phyloP scores from a whole-genome alignment of 2,113 vertebrate genomes.

The Oostethus manadensis region DNA sequence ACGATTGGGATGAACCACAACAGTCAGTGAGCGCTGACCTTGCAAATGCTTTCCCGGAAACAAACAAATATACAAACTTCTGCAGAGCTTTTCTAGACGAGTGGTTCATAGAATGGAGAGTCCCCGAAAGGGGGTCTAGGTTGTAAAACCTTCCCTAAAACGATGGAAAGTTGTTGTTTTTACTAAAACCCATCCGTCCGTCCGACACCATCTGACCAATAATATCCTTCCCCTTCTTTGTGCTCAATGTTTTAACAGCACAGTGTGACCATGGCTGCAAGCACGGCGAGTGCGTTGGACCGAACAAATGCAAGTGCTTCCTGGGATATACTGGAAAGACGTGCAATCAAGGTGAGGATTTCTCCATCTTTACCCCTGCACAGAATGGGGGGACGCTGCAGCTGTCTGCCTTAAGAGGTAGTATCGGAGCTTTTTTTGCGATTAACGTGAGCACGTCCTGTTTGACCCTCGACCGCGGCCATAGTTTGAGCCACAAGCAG shows the following conservation, averaged over 20 bases:
- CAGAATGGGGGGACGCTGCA: no score
- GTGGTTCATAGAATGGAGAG: not conserved
- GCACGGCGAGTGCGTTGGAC: conserved; percentile 86
- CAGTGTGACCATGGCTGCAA: conserved; percentile 86
- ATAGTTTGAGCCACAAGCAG: no score
- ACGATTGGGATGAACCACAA: no score
- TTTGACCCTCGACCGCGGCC: no score
- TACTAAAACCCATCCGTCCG: conserved; percentile 25
- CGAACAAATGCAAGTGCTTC: conserved; percentile 91
- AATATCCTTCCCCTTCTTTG: conserved; percentile 32
- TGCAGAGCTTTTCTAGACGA: no score
- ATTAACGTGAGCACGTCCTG: no score
- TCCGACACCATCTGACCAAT: conserved; percentile 14
- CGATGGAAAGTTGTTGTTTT: conserved; percentile 37
- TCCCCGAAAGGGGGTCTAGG: conserved; percentile 1
- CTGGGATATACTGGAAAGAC: conserved; percentile 88
- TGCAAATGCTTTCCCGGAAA: no score
- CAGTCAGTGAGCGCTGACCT: no score
- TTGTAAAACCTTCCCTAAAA: conserved; percentile 30
- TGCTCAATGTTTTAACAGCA: conserved; percentile 74
- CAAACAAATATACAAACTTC: no score
- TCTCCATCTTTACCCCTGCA: no score
- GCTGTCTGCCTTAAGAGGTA: no score
- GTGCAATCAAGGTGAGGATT: conserved; percentile 85
- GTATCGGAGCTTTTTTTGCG: no score